These are phyloP conservation scores for Alethe castanea DNA, from an alignment of 2,113 vertebrate genomes.

Conservation along the genomic window DNA sequence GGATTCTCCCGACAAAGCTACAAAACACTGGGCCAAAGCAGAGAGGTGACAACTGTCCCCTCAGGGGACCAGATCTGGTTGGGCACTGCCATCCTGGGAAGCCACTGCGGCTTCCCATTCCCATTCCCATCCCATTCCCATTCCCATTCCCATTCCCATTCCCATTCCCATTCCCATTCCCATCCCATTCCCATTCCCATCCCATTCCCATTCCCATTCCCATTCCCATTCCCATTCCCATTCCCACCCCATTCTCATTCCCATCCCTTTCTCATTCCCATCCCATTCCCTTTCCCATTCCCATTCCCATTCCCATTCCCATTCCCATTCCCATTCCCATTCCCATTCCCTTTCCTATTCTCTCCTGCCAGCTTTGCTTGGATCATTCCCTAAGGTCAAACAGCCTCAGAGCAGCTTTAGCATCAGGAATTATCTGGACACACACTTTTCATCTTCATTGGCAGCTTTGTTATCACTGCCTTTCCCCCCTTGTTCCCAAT, in stretches of 20 bases:
- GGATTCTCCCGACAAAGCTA: neutral
- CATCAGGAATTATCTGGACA: neutral
- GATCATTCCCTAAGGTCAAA: neutral
- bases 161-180: neutral
- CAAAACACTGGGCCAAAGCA: neutral
- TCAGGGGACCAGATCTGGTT: fast-evolving
- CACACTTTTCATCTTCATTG: neutral
- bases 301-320: neutral
- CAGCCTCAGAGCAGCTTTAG: neutral
- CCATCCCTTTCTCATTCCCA: no score
- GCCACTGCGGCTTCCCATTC: neutral
- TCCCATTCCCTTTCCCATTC: neutral
- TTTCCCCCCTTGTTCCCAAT: neutral
- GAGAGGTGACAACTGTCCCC: neutral
- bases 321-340: neutral
- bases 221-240: neutral
- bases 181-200: neutral
- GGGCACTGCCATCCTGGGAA: neutral
- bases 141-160: neutral
- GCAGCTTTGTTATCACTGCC: neutral
- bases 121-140: neutral
- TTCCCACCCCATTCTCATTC: neutral
- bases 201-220: neutral
- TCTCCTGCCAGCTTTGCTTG: neutral
- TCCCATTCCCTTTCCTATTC: neutral